Percentiles rank a stretch among this genome's conserved stretches.
These are phyloP conservation scores for Pagetopsis macropterus DNA, from an alignment of 2,797 vertebrate genomes.

Conservation along the genomic window DNA sequence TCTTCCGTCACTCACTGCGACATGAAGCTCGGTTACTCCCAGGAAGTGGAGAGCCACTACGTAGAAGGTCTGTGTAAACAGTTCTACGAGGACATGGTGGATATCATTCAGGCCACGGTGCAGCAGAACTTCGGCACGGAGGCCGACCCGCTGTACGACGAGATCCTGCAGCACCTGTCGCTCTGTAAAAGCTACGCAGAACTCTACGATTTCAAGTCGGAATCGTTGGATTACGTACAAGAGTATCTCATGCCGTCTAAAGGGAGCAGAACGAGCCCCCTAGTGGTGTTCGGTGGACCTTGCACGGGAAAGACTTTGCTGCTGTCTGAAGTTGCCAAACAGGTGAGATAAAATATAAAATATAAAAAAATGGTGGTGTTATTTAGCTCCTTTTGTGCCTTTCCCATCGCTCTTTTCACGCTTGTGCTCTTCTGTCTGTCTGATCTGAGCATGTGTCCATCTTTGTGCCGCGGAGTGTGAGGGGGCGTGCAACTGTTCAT, in stretches of 20 bases:
- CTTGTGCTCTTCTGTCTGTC: conserved; percentile 24
- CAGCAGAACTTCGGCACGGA: conserved; percentile 98
- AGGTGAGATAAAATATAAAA: conserved; percentile 85
- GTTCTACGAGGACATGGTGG: conserved; percentile 99
- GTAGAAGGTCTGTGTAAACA: conserved; percentile 98
- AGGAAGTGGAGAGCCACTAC: conserved; percentile 96
- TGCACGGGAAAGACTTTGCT: conserved; percentile 98
- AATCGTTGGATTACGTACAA: conserved; percentile 90
- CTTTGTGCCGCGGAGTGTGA: conserved; percentile 54
- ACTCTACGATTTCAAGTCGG: conserved; percentile 93
- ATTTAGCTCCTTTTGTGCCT: conserved; percentile 2
- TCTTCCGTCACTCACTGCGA: conserved; percentile 98
- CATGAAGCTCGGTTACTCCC: conserved; percentile 98
- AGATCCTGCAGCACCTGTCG: conserved; percentile 96
- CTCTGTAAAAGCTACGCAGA: conserved; percentile 92
- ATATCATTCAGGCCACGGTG: conserved; percentile 97
- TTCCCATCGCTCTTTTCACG: background rate
- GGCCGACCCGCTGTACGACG: conserved; percentile 92
- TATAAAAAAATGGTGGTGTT: background rate
- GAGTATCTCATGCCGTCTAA: conserved; percentile 93
- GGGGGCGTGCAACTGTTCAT: conserved; percentile 62
- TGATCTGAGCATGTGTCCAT: conserved; percentile 61
- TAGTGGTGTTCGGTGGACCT: conserved; percentile 93
- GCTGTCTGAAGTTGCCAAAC: conserved; percentile 93
- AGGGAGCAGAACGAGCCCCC: conserved; percentile 89